phyloP scores from a whole-genome alignment of 2,888 invertebrate species.

The Lumbricus terrestris region DNA sequence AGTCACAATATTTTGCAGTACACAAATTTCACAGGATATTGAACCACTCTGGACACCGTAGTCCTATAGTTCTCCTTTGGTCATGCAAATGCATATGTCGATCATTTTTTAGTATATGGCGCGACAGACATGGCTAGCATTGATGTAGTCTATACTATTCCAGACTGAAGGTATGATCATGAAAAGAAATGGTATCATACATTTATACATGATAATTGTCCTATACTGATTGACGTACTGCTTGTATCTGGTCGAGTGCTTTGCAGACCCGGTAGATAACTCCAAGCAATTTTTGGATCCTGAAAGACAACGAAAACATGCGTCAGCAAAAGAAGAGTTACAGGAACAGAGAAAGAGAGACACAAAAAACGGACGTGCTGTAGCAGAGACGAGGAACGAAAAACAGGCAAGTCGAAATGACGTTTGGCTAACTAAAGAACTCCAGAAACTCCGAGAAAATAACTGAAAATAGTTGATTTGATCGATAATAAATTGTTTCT shows the following conservation, averaged over 20 bases:
- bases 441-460: too few relatives aligned
- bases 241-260: conserved; percentile 13
- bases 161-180: not conserved
- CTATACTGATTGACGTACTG: not conserved
- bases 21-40: too few relatives aligned
- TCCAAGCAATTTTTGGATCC: conserved; percentile 14
- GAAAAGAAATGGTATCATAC: not conserved
- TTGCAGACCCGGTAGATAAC: not conserved
- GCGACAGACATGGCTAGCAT: too few relatives aligned
- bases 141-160: too few relatives aligned
- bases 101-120: too few relatives aligned
- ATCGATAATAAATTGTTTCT: not conserved
- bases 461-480: too few relatives aligned
- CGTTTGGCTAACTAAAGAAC: too few relatives aligned
- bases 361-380: not conserved
- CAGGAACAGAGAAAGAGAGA: not conserved
- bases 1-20: too few relatives aligned
- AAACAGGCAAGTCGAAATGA: not conserved
- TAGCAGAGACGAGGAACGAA: not conserved
- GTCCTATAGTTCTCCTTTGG: too few relatives aligned
- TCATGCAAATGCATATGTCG: too few relatives aligned
- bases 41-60: too few relatives aligned
- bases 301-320: not conserved
- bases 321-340: not conserved
- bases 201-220: not conserved